Evolutionary conservation across 2,797 vertebrate species (phyloP).

Genomic region (Acipenser ruthenus): DNA sequence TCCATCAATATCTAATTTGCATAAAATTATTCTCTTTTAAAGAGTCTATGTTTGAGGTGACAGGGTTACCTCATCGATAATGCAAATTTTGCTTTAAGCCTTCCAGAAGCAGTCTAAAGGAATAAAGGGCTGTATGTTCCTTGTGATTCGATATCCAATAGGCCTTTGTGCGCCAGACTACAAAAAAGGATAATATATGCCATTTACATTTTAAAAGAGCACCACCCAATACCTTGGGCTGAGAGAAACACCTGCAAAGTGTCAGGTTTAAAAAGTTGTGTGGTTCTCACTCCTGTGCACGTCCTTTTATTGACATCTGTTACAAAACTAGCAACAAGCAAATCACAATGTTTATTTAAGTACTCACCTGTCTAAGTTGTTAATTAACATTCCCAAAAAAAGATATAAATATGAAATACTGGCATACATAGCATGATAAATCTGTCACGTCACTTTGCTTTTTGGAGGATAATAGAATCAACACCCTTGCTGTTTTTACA

Average conservation of each 20-base stretch:
- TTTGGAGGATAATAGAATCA: too few relatives aligned
- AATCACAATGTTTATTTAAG: neutral
- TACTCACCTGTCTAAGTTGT: neutral
- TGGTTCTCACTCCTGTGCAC: neutral
- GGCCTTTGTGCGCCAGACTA: constrained; percentile 41
- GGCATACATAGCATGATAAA: neutral
- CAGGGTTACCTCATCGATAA: constrained; percentile 92
- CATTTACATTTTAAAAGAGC: constrained; percentile 17
- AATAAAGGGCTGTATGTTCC: constrained; percentile 72
- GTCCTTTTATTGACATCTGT: neutral
- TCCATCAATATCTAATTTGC: constrained; percentile 82
- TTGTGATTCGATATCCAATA: constrained; percentile 60
- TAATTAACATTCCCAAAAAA: neutral
- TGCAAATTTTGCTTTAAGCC: constrained; percentile 85
- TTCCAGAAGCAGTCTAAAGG: constrained; percentile 75
- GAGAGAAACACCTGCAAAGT: constrained; percentile 2
- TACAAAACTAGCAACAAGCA: neutral
- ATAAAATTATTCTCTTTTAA: constrained; percentile 93
- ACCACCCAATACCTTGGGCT: neutral
- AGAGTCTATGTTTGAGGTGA: constrained; percentile 86
- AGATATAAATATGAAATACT: neutral
- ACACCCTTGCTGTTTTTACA: too few relatives aligned
- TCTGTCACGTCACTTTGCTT: too few relatives aligned
- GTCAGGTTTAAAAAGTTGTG: neutral
- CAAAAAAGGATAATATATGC: constrained; percentile 26